Evolutionary conservation across 2,113 vertebrate species (phyloP), one percentile per base, ranked within the genome.

Genomic region (Chamaetylas fuelleborni): DNA sequence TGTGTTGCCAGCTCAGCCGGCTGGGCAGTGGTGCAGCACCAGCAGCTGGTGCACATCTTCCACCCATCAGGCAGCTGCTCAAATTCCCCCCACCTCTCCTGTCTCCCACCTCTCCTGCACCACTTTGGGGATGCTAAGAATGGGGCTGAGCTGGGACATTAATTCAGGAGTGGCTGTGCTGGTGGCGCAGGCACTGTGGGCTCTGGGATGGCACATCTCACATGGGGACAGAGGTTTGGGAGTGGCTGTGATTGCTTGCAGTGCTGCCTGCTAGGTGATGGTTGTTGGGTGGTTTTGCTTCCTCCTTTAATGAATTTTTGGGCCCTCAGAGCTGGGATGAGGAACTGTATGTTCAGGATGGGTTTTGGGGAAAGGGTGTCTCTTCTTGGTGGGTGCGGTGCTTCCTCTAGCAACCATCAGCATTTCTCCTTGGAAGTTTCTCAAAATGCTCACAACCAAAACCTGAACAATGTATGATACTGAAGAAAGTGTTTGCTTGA

Each of bases 271-370:
- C 81, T 91, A 24, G 33, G 57, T 91, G 54, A 78, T 0, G 1
- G 34, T 69, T 61, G 45, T 51, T 87, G 57, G 36, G 50, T 78
- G 72, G 47, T 83, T 94, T 95, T 77, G 12, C 58, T 90, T 93
- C 91, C 57, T 87, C 86, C n/a, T 93, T 67, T 61, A 83, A 38
- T 81, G 79, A 73, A 47, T 81, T 47, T 94, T 83, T 22, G 24
- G 20, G 29, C 38, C 56, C 36, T 78, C 4, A 0, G 60, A 67
- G 72, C 67, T 7, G 5, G 40, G 43, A 58, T 93, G 67, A 76
- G 58, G 64, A 95, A 62, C 62, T 83, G 4, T 45, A 16, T 81
- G 67, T 86, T 94, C 72, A 43, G 34, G 36, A 74, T 71, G 38
- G 28, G 34, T 54, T 94, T 81, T 74, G 47, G 69, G 71, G 43